Evolutionary conservation across 2,888 invertebrate species (phyloP).

Genomic region (Epinotia bilunana): DNA sequence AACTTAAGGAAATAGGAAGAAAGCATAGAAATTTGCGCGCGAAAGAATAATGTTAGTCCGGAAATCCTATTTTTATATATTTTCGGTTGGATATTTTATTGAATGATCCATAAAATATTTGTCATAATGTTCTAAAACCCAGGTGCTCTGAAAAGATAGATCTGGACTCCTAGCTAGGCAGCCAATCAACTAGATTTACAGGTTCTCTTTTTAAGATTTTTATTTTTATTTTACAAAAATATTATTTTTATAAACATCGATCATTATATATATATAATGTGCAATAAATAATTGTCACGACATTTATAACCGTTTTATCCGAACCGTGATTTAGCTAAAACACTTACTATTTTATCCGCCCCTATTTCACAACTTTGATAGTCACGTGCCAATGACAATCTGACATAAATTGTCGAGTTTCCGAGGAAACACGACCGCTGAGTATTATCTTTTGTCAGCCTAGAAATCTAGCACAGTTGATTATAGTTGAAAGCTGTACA

Average conservation of each 20-base stretch:
- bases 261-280: neutral
- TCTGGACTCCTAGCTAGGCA: slow-evolving; percentile 18
- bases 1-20: neutral
- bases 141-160: slow-evolving; percentile 32
- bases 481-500: too few species aligned
- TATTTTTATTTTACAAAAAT: neutral
- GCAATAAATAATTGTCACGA: neutral
- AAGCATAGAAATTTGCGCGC: neutral
- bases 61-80: neutral
- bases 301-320: neutral
- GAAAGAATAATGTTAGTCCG: neutral
- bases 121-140: slow-evolving; percentile 25
- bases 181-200: slow-evolving; percentile 13
- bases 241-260: neutral
- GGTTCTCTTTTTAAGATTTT: neutral
- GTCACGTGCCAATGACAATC: too few species aligned
- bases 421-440: too few species aligned
- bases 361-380: too few species aligned
- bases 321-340: neutral
- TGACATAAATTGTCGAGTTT: too few species aligned
- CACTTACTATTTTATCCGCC: neutral
- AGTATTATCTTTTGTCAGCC: too few species aligned
- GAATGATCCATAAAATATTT: slow-evolving; percentile 22
- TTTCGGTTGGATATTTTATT: slow-evolving; percentile 9
- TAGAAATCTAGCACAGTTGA: too few species aligned